Conservation (phyloP, 2,888 invertebrate genomes). For the Alloplasta piceator region DNA sequence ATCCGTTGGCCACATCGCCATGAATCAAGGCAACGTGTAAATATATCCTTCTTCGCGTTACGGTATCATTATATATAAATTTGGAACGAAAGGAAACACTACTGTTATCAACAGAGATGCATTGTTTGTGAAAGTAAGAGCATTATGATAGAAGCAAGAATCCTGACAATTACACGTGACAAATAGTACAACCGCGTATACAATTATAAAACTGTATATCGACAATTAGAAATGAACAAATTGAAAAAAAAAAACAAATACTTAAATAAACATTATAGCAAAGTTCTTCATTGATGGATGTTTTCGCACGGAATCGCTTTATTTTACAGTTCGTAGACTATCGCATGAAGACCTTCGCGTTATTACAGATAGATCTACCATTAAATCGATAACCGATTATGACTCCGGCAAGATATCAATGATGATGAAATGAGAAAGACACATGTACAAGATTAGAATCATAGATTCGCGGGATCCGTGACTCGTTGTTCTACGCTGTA, state of each 20-base stretch:
- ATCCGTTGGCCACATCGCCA: conserved; percentile 47
- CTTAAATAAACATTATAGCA: conserved; percentile 63
- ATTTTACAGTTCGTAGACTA: conserved; percentile 7
- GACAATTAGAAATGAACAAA: conserved; percentile 65
- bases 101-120: conserved; percentile 40
- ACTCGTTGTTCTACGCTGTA: conserved; percentile 24
- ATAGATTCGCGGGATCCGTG: conserved; percentile 36
- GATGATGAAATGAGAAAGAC: conserved; percentile 27
- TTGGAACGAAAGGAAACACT: too few species aligned
- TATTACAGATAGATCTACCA: conserved; percentile 8
- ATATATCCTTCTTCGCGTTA: conserved; percentile 56
- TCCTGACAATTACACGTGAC: conserved; percentile 67
- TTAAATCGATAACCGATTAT: neutral
- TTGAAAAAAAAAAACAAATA: conserved; percentile 60
- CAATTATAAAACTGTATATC: conserved; percentile 68
- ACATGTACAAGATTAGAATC: conserved; percentile 13
- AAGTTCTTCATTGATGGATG: conserved; percentile 50
- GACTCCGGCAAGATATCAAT: neutral
- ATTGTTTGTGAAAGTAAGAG: conserved; percentile 44
- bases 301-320: conserved; percentile 4
- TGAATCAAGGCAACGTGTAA: conserved; percentile 59
- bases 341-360: too few species aligned
- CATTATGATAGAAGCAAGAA: conserved; percentile 32
- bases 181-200: conserved; percentile 69
- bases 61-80: conserved; percentile 54